Evolutionary conservation across 2,113 vertebrate species (phyloP).

Genomic region (human (Homo sapiens)): GRCh38 chr6:164080001-164080500

Average conservation of each 20-base stretch:
- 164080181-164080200: accelerated
- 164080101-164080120: accelerated
- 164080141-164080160: accelerated
- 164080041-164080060: neutral
- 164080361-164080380: neutral
- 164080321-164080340: too few species aligned
- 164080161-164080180: neutral
- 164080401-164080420: neutral
- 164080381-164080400: neutral
- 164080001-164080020: neutral
- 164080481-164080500: accelerated
- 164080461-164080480: neutral
- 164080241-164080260: too few species aligned
- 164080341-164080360: neutral
- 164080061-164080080: neutral
- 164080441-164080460: accelerated
- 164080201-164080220: accelerated
- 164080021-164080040: neutral
- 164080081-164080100: too few species aligned
- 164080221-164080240: neutral
- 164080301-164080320: neutral
- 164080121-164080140: neutral
- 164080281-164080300: neutral
- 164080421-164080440: neutral
- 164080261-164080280: neutral